phyloP scores from a whole-genome alignment of 2,797 vertebrate genomes.

The Schizopygopsis malacanthus region DNA sequence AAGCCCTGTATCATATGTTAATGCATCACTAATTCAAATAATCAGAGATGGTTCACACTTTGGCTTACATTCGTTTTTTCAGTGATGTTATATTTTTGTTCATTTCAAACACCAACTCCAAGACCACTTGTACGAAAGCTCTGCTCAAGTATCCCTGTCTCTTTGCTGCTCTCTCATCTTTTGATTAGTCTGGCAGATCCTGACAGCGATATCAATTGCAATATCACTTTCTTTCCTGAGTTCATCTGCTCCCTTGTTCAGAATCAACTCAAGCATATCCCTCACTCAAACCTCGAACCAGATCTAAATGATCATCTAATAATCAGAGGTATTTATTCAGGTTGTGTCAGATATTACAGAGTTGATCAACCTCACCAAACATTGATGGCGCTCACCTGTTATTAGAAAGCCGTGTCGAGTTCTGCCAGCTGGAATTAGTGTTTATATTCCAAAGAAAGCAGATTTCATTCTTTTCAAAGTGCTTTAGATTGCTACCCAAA shows the following conservation, averaged over 20 bases:
- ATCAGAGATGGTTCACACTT: background rate
- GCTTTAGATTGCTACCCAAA: background rate
- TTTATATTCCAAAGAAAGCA: background rate
- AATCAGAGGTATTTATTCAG: background rate
- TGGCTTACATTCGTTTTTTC: background rate
- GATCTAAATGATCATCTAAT: background rate
- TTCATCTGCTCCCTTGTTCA: slow-evolving; percentile 6
- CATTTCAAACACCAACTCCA: background rate
- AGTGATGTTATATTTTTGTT: background rate
- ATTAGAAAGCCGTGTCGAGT: no score
- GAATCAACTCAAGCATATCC: background rate
- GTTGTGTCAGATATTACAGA: background rate
- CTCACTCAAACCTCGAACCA: background rate
- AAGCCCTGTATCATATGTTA: slow-evolving; percentile 1
- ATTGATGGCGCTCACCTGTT: no score
- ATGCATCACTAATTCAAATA: background rate
- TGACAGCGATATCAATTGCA: slow-evolving; percentile 16
- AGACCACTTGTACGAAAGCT: background rate
- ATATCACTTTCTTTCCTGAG: background rate
- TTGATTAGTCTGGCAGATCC: slow-evolving; percentile 32
- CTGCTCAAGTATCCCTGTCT: background rate
- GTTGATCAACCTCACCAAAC: background rate
- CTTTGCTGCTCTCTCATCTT: slow-evolving; percentile 9
- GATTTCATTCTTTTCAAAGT: background rate
- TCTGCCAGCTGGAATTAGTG: background rate